A percentile compares a stretch with the other conserved stretches of the same genome.
Conservation (phyloP, 1,140 invertebrate genomes). For the Trachymyrmex cornetzi region DNA sequence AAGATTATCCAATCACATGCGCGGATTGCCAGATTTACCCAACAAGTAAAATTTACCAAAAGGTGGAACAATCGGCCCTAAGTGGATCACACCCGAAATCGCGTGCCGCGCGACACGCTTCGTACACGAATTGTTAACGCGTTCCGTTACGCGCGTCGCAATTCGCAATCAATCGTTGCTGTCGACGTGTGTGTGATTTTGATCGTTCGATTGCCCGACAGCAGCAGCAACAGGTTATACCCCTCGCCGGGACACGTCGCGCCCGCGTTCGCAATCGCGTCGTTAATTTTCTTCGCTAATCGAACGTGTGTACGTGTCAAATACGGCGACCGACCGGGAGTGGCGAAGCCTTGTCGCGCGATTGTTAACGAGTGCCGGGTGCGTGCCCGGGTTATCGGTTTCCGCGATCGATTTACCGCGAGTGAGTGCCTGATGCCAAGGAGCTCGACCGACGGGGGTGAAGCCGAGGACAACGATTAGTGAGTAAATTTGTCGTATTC, state of each 20-base stretch:
- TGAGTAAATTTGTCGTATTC: background rate
- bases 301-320: background rate
- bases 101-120: background rate
- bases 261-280: background rate
- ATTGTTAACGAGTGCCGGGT: background rate
- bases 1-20: too few relatives aligned
- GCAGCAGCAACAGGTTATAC: constrained; percentile 7
- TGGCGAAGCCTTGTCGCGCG: background rate
- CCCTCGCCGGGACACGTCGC: background rate
- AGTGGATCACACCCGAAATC: too few relatives aligned
- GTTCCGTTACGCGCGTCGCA: background rate
- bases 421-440: background rate
- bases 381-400: background rate
- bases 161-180: background rate
- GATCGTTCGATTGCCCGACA: background rate
- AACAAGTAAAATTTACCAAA: too few relatives aligned
- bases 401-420: constrained; percentile 24
- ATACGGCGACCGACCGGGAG: background rate
- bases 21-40: too few relatives aligned
- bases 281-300: constrained; percentile 18
- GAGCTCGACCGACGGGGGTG: background rate
- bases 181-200: background rate
- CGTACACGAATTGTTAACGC: background rate
- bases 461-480: constrained; percentile 9
- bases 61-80: too few relatives aligned